Evolutionary conservation across 2,888 invertebrate species (phyloP).

Genomic region (Orgyia antiqua): DNA sequence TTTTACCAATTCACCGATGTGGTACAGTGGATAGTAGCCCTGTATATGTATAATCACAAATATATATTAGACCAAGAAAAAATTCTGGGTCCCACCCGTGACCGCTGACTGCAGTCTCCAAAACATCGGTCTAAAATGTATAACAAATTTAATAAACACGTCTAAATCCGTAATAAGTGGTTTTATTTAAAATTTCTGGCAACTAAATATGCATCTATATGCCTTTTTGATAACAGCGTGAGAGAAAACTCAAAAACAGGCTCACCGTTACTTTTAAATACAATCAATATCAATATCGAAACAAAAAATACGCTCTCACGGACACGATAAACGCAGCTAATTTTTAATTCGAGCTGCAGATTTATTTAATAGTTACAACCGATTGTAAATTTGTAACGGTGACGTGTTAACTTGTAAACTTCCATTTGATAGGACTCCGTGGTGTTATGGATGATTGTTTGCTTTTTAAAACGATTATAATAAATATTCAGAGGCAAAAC

Average conservation of each 20-base stretch:
- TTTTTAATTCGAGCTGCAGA: constrained; percentile 64
- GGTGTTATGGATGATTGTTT: constrained; percentile 14
- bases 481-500: constrained; percentile 9
- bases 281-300: constrained; percentile 24
- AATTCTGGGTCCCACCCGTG: too few relatives aligned
- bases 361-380: constrained; percentile 53
- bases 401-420: constrained; percentile 31
- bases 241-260: constrained; percentile 12
- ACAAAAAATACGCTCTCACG: constrained; percentile 47
- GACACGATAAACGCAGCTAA: constrained; percentile 50
- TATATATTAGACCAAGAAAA: too few relatives aligned
- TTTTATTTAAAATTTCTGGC: too few relatives aligned
- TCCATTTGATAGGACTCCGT: constrained; percentile 30
- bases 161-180: too few relatives aligned
- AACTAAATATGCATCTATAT: background rate
- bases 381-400: constrained; percentile 57
- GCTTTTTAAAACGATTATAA: constrained; percentile 16
- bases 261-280: constrained; percentile 19
- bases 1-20: too few relatives aligned
- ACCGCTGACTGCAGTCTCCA: too few relatives aligned
- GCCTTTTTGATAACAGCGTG: background rate
- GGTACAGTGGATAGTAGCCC: too few relatives aligned
- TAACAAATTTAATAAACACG: too few relatives aligned
- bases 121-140: too few relatives aligned
- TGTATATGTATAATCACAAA: too few relatives aligned